phyloP scores from a whole-genome alignment of 2,888 invertebrate genomes.

The Sipha maydis region DNA sequence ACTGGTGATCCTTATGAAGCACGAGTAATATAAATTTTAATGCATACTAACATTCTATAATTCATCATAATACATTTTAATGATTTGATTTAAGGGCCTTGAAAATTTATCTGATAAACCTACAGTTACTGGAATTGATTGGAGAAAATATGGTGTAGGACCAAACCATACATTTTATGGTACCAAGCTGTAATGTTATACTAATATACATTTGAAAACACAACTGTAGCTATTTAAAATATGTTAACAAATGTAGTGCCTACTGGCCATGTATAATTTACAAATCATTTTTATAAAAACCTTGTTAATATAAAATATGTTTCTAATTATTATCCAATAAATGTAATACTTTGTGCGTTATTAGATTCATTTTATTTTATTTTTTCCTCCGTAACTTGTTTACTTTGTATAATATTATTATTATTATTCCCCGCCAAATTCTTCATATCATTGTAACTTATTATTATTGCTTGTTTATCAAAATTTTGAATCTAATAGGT shows the following conservation, averaged over 20 bases:
- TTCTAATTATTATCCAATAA: neutral
- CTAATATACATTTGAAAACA: neutral
- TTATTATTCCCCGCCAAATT: neutral
- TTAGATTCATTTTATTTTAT: neutral
- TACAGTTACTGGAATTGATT: conserved; percentile 38
- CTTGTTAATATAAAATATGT: conserved; percentile 1
- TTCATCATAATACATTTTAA: neutral
- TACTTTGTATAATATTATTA: neutral
- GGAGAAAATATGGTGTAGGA: conserved; percentile 46
- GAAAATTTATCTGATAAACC: conserved; percentile 63
- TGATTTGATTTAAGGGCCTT: conserved; percentile 60
- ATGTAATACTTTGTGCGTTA: neutral
- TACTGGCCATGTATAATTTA: neutral
- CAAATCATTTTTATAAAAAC: neutral
- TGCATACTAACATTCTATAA: neutral
- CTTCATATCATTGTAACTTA: too few relatives aligned
- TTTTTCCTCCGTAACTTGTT: neutral
- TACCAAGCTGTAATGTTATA: conserved; percentile 19
- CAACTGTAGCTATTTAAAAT: conserved; percentile 25
- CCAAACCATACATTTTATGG: conserved; percentile 31
- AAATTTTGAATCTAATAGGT: neutral
- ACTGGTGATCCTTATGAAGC: conserved; percentile 74
- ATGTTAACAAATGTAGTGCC: conserved; percentile 9
- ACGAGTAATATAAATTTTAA: conserved; percentile 69
- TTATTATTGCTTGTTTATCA: neutral